phyloP scores from a whole-genome alignment of 2,113 vertebrate species.

The Puma concolor region DNA sequence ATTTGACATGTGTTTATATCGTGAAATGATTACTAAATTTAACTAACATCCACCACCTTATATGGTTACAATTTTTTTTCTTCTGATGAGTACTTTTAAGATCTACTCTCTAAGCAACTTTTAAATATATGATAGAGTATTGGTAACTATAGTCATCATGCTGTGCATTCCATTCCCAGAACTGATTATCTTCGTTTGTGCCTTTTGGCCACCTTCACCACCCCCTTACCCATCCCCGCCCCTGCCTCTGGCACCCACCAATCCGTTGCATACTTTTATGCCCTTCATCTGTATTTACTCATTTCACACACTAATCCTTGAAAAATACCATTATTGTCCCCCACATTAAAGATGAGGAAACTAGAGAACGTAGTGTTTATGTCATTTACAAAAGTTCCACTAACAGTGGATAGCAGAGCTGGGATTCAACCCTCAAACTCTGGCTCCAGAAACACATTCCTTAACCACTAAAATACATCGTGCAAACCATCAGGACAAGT shows the following conservation, averaged over 20 bases:
- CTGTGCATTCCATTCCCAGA: not conserved
- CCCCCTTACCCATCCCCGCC: not conserved
- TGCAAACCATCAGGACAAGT: not conserved
- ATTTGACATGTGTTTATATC: not conserved
- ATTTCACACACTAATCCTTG: not conserved
- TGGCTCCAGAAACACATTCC: not conserved
- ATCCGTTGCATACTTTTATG: not conserved
- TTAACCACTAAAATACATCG: not conserved
- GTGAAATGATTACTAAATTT: not conserved
- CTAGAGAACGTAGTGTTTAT: not conserved
- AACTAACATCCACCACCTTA: not conserved
- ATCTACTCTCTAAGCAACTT: not conserved
- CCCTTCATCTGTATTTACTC: not conserved
- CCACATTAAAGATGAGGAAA: not conserved
- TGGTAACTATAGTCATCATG: not conserved
- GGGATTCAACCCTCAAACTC: no score
- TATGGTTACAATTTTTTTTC: not conserved
- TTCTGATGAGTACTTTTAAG: not conserved
- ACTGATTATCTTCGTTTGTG: not conserved
- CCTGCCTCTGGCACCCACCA: not conserved
- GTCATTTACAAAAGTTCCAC: not conserved
- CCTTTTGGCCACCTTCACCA: not conserved
- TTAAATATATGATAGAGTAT: not conserved
- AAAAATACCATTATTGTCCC: not conserved
- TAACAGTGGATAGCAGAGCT: not conserved